Percentiles rank a stretch among this genome's conserved stretches.
These are phyloP conservation scores for Jacana jacana DNA, from an alignment of 2,113 vertebrate genomes.

Conservation along the genomic window DNA sequence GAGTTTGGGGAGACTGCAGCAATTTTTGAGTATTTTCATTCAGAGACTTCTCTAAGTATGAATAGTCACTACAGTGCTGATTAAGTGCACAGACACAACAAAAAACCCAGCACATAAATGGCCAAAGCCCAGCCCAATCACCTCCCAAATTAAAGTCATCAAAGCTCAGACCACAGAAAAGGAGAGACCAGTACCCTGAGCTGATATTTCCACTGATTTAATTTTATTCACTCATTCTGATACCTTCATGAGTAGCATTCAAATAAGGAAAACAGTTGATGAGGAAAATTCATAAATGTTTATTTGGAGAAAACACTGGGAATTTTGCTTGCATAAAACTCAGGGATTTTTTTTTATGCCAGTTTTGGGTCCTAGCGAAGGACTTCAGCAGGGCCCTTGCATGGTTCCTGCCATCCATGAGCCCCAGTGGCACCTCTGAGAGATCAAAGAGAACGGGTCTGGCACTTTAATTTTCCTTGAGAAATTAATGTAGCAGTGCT, in stretches of 20 bases:
- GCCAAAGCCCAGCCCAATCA: neutral
- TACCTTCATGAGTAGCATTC: neutral
- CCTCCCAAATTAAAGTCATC: neutral
- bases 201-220: neutral
- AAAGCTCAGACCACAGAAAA: neutral
- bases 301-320: neutral
- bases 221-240: too few relatives aligned
- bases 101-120: neutral
- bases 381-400: neutral
- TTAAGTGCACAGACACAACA: neutral
- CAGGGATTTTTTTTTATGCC: neutral
- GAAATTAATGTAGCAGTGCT: too few relatives aligned
- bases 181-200: neutral
- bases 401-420: neutral
- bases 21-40: neutral
- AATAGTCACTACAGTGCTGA: neutral
- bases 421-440: neutral
- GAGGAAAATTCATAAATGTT: neutral
- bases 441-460: neutral
- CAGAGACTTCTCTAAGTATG: neutral
- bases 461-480: too few relatives aligned
- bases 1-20: neutral
- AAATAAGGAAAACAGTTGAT: neutral
- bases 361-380: too few relatives aligned
- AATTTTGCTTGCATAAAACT: neutral